phyloP scores from a whole-genome alignment of 1,140 invertebrate genomes.

The Orussus abietinus region DNA sequence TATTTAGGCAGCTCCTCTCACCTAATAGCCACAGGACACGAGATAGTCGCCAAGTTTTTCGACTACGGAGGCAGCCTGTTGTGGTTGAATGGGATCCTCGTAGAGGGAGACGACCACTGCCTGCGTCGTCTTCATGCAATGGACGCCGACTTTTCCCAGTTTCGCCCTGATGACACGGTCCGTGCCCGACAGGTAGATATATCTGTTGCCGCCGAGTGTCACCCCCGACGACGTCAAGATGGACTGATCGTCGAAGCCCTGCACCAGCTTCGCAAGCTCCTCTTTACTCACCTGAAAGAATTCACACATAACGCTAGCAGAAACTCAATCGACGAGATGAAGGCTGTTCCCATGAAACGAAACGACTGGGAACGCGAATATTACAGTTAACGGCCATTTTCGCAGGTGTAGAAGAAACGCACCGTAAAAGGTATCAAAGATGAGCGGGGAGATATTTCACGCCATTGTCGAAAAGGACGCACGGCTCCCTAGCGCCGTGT shows the following conservation, averaged over 20 bases:
- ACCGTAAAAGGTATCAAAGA: too few species aligned
- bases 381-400: too few species aligned
- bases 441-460: too few species aligned
- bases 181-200: conserved; percentile 89
- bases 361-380: too few species aligned
- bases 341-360: too few species aligned
- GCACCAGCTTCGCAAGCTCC: conserved; percentile 79
- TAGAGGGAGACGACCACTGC: conserved; percentile 89
- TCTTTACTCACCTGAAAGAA: conserved; percentile 85
- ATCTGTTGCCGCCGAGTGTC: conserved; percentile 82
- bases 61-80: conserved; percentile 89
- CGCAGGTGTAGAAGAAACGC: too few species aligned
- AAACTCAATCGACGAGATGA: too few species aligned
- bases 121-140: conserved; percentile 92
- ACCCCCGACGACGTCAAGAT: conserved; percentile 80
- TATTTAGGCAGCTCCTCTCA: too few species aligned
- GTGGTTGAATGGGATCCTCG: conserved; percentile 90
- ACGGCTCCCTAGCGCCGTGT: too few species aligned
- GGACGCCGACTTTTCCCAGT: conserved; percentile 84
- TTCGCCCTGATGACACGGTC: conserved; percentile 88
- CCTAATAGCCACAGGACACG: conserved; percentile 89
- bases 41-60: conserved; percentile 95
- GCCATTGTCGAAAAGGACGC: too few species aligned
- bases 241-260: conserved; percentile 82
- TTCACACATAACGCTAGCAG: too few species aligned